Conservation (phyloP, 2,888 invertebrate species). For the Drosophila quinaria region DNA sequence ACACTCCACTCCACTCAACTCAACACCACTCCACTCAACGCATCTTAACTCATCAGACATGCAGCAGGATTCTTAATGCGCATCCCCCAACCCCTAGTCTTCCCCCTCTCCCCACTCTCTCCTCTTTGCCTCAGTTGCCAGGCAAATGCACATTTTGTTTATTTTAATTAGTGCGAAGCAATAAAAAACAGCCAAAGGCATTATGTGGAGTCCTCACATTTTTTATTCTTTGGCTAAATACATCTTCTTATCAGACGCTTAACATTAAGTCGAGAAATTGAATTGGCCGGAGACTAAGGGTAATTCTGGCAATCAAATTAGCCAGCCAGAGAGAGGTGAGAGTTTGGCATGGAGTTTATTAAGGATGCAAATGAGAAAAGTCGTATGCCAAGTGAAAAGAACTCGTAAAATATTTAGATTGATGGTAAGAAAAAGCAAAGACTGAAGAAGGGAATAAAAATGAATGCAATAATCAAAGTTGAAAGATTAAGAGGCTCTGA, state of each 20-base stretch:
- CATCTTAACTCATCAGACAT: constrained; percentile 74
- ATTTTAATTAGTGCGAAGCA: constrained; percentile 70
- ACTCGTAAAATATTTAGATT: constrained; percentile 27
- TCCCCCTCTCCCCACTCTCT: neutral
- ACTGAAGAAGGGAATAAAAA: neutral
- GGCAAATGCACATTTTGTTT: constrained; percentile 74
- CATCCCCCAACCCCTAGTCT: neutral
- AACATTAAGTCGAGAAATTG: constrained; percentile 48
- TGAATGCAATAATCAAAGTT: constrained; percentile 11
- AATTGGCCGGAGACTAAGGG: constrained; percentile 35
- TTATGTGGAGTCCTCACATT: constrained; percentile 15
- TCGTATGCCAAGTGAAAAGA: constrained; percentile 34
- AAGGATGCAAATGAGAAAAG: constrained; percentile 60
- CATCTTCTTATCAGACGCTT: constrained; percentile 23
- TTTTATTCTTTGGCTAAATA: neutral
- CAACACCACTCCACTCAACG: constrained; percentile 30
- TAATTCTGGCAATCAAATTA: constrained; percentile 36
- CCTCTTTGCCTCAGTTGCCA: constrained; percentile 6
- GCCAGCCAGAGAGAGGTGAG: constrained; percentile 24
- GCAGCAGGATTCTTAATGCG: constrained; percentile 63
- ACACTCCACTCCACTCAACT: constrained; percentile 37
- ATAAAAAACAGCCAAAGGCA: constrained; percentile 46
- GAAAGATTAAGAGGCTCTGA: neutral
- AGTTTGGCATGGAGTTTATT: constrained; percentile 31
- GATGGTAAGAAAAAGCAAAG: neutral